Base-by-base conservation (phyloP, 2,113 vertebrate species). In the Brienomyrus longianalis region DNA sequence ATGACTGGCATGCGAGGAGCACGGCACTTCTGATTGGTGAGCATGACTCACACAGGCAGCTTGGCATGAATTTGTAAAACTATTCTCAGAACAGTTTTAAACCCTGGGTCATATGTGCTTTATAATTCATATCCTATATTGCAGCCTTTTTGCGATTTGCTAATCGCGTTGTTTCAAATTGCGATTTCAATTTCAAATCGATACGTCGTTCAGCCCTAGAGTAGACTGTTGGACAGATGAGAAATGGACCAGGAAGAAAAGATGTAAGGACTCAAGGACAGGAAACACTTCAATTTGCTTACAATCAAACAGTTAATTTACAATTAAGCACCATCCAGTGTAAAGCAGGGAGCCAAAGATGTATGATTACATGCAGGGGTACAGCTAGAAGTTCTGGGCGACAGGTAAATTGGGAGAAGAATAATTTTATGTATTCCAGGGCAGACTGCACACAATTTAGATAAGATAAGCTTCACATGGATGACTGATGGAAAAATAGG, bases 221-320 rank as follows among this genome's bases (percentile, higher is more conserved):
- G 2, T n/a, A 66, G n/a, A 27, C 66, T 74, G 27, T 4, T 90
- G 88, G 90, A 92, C 89, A 92, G 90, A 90, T 85, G 70, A 85
- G 88, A 84, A 87, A 89, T 90, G 89, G 93, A 92, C 87, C 90
- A 86, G 89, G 80, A 90, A 90, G n/a, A 70, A 31, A n/a, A 70
- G 23, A 31, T 27, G n/a, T 2, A 70, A 10, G 10, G n/a, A 70
- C 62, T 10, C 27, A 70, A 70, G n/a, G 62, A 70, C 62, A 11
- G 62, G 62, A 70, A 31, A 70, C n/a, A 31, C 27, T 70, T n/a
- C 8, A 0, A 70, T 70, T 70, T 70, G 62, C 62, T 66, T n/a
- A 27, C 62, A 88, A 91, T 47, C 5, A 31, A 91, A 91, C 62
- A n/a, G 21, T 90, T 66, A 89, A 54, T 54, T 54, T 84, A n/a